A percentile compares a stretch with the other conserved stretches of the same genome.
These are phyloP conservation scores for Chlorodrepanis virens DNA, from an alignment of 2,113 vertebrate species.

Conservation along the genomic window DNA sequence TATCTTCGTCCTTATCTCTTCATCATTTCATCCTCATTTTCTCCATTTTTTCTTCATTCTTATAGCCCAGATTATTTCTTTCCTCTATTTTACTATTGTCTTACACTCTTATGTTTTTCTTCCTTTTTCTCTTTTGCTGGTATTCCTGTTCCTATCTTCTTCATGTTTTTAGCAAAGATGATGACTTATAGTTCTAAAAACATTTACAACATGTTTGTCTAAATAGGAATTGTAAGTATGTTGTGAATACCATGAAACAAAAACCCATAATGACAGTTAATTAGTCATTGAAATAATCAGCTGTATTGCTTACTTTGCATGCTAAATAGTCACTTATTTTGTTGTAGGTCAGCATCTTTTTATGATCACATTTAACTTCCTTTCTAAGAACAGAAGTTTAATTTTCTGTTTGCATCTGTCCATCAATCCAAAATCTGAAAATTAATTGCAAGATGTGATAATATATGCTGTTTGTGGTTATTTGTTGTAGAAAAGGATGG, in stretches of 20 bases:
- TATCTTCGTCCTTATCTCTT: neutral
- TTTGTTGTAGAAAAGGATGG: neutral
- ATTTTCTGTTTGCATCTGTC: slow-evolving; percentile 14
- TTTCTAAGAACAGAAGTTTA: neutral
- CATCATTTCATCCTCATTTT: neutral
- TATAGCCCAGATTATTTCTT: neutral
- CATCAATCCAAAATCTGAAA: neutral
- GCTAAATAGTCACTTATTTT: neutral
- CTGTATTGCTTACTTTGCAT: neutral
- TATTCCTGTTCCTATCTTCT: neutral
- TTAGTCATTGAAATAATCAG: slow-evolving; percentile 27
- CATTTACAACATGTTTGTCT: neutral
- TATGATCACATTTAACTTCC: neutral
- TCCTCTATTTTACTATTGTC: neutral
- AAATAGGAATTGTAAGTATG: neutral
- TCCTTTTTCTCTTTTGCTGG: neutral
- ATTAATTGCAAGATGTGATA: neutral
- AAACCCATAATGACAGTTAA: slow-evolving; percentile 7
- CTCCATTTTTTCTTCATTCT: neutral
- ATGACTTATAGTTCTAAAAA: neutral
- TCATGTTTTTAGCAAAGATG: neutral
- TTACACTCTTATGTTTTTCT: neutral
- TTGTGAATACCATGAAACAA: slow-evolving; percentile 17
- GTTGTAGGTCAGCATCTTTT: neutral
- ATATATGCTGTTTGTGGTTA: neutral